Base-by-base conservation (phyloP, 37 sponge, comb jelly and placozoan species). In the Halichondria panicea region DNA sequence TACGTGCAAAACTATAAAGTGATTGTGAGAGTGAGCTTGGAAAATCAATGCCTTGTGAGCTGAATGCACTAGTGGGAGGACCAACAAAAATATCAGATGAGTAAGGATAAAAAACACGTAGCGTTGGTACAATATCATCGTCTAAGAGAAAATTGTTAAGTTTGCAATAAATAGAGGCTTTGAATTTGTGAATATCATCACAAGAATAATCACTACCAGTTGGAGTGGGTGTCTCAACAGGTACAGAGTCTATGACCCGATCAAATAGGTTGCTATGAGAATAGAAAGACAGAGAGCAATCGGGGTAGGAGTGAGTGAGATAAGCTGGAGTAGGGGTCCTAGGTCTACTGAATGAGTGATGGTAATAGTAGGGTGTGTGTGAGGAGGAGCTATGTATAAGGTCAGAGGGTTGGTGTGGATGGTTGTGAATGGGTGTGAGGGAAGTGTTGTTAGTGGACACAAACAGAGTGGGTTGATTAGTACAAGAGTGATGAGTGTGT, bases 251-350 rank as follows among this genome's bases (percentile, higher is more conserved):
- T 30, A 12, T 6, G 15, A 18, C 52, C n/a, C 18, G 59, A 58
- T 58, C 28, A 31, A 18, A 58, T 6, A 58, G 11, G 59, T 58
- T 6, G 4, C 36, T 18, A 12, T 68, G n/a, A 28, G 69, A 68
- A 32, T 53, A 71, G 8, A 71, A 71, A 7, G 71, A 71, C 19
- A 71, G 71, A 4, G 71, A 71, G 25, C 31, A 34, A 36, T 71
- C 55, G 22, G 71, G 31, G 22, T 53, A 38, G 38, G 35, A 11
- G 28, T 71, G 55, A 21, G 31, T 21, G 38, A 53, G 28, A 3
- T 54, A 30, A 11, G n/a, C n/a, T 8, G 60, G 15, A 11, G 15
- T 48, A 15, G 15, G 52, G 15, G 11, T 48, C 52, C 15, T 11
- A 48, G 15, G 15, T 18, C 52, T 11, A 48, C 13, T 15, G 13